phyloP scores from a whole-genome alignment of 2,888 invertebrate species.

The Ophion obscuratus region DNA sequence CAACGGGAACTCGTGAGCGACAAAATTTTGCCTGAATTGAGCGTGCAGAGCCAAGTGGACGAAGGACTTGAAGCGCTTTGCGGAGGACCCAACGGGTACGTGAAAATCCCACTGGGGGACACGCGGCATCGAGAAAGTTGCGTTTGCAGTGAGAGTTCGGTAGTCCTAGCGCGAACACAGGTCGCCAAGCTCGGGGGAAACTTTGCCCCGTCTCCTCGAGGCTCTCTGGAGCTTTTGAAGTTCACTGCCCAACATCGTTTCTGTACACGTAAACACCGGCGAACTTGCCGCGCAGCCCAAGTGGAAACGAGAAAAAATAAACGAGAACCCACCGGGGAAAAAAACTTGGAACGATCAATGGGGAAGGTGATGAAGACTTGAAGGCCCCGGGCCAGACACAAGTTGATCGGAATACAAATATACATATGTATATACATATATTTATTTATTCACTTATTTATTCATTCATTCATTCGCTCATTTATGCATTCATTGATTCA shows the following conservation, averaged over 20 bases:
- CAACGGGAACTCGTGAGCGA: background rate
- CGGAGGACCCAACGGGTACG: constrained; percentile 2
- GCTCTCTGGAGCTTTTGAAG: constrained; percentile 25
- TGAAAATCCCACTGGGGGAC: constrained; percentile 19
- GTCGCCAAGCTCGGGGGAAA: background rate
- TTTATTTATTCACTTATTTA: too few species aligned
- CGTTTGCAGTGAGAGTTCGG: background rate
- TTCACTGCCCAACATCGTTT: background rate
- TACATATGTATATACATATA: too few species aligned
- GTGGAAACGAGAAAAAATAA: constrained; percentile 4
- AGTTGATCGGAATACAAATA: too few species aligned
- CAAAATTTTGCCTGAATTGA: background rate
- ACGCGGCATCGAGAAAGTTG: constrained; percentile 7
- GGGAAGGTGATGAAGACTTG: background rate
- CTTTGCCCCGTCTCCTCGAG: background rate
- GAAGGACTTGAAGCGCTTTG: background rate
- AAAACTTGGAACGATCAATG: background rate
- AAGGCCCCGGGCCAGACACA: background rate
- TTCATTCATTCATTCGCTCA: too few species aligned
- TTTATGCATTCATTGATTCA: too few species aligned
- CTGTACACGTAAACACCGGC: constrained; percentile 11
- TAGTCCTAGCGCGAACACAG: background rate
- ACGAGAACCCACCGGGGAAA: background rate
- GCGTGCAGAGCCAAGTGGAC: background rate
- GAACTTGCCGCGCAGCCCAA: background rate